Conservation (phyloP, 2,113 vertebrate species). For the Serilophus lunatus region DNA sequence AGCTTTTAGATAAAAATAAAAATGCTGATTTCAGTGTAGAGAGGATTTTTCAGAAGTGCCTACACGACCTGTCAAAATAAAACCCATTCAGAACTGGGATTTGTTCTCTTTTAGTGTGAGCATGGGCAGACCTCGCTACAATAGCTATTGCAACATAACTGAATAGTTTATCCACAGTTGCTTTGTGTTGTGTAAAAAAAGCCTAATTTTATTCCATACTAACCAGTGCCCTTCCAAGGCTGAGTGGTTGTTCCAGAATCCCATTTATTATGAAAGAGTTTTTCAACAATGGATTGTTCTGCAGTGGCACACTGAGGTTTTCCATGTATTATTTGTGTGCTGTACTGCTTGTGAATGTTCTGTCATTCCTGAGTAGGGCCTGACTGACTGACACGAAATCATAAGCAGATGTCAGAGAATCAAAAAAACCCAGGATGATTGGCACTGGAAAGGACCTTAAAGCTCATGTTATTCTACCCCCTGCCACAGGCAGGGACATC, state of each 20-base stretch:
- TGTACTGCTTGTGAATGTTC: neutral
- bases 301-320: neutral
- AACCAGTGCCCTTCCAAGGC: slow-evolving; percentile 2
- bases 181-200: slow-evolving; percentile 46
- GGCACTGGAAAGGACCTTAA: neutral
- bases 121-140: neutral
- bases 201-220: slow-evolving; percentile 21
- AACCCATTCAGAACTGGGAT: slow-evolving; percentile 39
- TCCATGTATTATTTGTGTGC: neutral
- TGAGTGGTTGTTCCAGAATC: slow-evolving; percentile 10
- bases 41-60: slow-evolving; percentile 43
- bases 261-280: neutral
- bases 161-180: slow-evolving; percentile 7
- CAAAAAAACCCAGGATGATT: neutral
- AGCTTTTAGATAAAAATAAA: slow-evolving; percentile 20
- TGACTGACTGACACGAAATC: neutral
- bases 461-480: neutral
- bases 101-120: slow-evolving; percentile 7
- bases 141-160: slow-evolving; percentile 11
- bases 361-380: neutral
- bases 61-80: neutral
- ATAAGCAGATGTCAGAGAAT: neutral
- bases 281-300: neutral
- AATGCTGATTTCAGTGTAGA: slow-evolving; percentile 3
- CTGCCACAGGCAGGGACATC: neutral